phyloP scores from a whole-genome alignment of 1,140 invertebrate genomes.

The Leguminivora glycinivorella region DNA sequence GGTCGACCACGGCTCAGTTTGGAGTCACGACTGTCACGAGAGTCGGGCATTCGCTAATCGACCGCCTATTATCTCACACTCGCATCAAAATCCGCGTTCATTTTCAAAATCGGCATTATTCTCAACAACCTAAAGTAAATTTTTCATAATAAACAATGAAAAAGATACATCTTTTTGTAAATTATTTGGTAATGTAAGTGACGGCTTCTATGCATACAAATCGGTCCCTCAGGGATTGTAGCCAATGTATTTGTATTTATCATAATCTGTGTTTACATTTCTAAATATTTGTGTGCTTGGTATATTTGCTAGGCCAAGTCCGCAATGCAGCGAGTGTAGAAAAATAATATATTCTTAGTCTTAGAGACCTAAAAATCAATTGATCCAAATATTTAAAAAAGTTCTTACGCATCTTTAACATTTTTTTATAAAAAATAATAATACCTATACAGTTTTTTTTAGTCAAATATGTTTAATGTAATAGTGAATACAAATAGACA shows the following conservation, averaged over 20 bases:
- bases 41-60: background rate
- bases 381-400: no score
- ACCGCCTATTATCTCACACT: background rate
- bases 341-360: no score
- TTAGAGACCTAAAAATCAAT: no score
- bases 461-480: no score
- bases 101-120: background rate
- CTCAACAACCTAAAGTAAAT: background rate
- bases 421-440: no score
- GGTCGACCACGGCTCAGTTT: background rate
- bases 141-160: background rate
- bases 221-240: background rate
- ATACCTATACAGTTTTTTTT: no score
- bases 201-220: conserved; percentile 23
- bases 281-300: background rate
- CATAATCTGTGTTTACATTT: background rate
- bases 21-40: background rate
- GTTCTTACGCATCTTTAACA: no score
- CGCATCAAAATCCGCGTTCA: background rate
- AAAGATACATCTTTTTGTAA: background rate
- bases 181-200: background rate
- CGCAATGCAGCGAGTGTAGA: no score
- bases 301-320: background rate
- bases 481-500: no score
- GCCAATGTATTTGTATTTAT: conserved; percentile 7